phyloP scores from a whole-genome alignment of 1,140 invertebrate species.

The Saccostrea cuccullata region DNA sequence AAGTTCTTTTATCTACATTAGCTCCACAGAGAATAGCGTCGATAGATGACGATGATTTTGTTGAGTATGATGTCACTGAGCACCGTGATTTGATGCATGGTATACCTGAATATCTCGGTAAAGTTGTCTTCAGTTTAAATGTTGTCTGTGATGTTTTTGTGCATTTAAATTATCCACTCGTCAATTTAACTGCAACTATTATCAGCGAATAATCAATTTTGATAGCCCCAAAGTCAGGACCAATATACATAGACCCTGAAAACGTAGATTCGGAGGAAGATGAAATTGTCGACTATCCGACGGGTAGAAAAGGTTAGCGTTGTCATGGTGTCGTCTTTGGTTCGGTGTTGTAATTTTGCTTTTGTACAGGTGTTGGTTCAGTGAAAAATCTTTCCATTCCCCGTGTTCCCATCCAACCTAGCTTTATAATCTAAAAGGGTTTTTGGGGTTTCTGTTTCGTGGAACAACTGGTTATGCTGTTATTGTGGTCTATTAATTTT shows the following conservation, averaged over 20 bases:
- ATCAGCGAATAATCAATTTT: conserved; percentile 6
- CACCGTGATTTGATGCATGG: conserved; percentile 63
- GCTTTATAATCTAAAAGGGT: not conserved
- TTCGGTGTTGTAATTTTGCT: conserved; percentile 17
- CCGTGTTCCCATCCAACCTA: not conserved
- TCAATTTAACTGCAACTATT: not conserved
- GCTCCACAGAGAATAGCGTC: conserved; percentile 58
- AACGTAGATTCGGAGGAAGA: conserved; percentile 62
- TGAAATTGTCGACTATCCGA: conserved; percentile 60
- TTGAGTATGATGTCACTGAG: conserved; percentile 64
- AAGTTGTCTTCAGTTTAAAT: conserved; percentile 12
- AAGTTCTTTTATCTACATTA: conserved; percentile 40
- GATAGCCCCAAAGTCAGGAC: conserved; percentile 61
- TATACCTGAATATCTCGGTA: conserved; percentile 65
- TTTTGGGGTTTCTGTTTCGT: not conserved
- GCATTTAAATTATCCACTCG: not conserved
- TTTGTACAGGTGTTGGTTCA: not conserved
- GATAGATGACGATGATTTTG: conserved; percentile 66
- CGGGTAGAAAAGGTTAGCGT: conserved; percentile 18
- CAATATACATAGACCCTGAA: conserved; percentile 60
- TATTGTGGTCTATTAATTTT: not conserved
- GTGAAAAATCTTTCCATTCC: not conserved
- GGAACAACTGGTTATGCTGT: not conserved
- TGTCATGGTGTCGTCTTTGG: conserved; percentile 33
- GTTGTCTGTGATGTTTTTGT: conserved; percentile 6